Percentiles rank a stretch among this genome's conserved stretches.
Conservation (phyloP, 2,797 vertebrate species). For the Esox lucius region DNA sequence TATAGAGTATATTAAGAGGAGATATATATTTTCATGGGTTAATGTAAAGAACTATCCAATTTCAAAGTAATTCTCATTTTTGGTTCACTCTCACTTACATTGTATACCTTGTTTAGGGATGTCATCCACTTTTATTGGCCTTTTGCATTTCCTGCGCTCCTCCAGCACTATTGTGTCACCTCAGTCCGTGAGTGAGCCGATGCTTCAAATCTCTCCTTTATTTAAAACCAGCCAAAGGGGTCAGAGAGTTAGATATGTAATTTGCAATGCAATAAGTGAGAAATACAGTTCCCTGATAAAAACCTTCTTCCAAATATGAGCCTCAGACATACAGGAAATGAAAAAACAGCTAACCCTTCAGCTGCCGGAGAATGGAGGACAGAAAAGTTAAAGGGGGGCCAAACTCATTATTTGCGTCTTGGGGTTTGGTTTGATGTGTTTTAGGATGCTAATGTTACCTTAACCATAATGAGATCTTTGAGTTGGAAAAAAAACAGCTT, state of each 20-base stretch:
- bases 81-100: constrained; percentile 69
- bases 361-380: constrained; percentile 16
- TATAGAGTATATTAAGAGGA: background rate
- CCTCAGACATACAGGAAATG: constrained; percentile 78
- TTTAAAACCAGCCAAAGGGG: constrained; percentile 79
- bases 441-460: no score
- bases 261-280: constrained; percentile 80
- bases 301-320: constrained; percentile 76
- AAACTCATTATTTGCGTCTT: background rate
- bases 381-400: background rate
- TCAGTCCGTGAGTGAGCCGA: constrained; percentile 46
- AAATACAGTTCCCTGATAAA: constrained; percentile 76
- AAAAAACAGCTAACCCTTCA: constrained; percentile 77
- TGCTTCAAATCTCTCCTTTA: constrained; percentile 76
- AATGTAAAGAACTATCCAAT: background rate
- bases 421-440: background rate
- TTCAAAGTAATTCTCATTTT: constrained; percentile 35
- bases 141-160: constrained; percentile 70
- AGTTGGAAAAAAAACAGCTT: no score
- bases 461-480: no score
- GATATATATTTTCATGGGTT: background rate
- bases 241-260: constrained; percentile 77
- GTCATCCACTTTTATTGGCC: constrained; percentile 78
- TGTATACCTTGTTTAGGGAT: constrained; percentile 78
- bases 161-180: constrained; percentile 68